These are phyloP conservation scores for Pseudomugil tenellus DNA, from an alignment of 2,797 vertebrate species.

Conservation along the genomic window DNA sequence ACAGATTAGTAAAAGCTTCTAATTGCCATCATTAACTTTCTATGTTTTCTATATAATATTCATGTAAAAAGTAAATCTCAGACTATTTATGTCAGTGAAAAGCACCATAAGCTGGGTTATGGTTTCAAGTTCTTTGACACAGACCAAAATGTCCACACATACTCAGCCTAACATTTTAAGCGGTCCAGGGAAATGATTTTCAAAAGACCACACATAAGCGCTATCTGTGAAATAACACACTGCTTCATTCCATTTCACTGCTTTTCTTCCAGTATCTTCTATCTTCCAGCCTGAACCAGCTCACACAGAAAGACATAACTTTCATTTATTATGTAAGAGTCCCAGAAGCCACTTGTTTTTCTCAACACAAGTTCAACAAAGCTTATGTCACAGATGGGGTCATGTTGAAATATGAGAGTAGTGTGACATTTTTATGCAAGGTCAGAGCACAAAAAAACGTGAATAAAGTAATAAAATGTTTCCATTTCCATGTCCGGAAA, in stretches of 20 bases:
- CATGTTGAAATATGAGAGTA: constrained; percentile 8
- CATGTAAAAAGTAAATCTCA: no score
- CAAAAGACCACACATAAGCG: neutral
- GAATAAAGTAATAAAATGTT: neutral
- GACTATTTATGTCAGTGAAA: no score
- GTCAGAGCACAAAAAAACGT: neutral
- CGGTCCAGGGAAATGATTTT: neutral
- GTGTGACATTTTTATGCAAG: constrained; percentile 7
- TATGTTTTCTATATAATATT: no score
- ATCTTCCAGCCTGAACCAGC: constrained; percentile 1
- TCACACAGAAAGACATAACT: constrained; percentile 34
- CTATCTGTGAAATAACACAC: neutral
- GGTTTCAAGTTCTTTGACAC: neutral
- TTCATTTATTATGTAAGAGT: constrained; percentile 30
- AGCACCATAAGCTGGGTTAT: no score
- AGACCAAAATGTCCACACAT: neutral
- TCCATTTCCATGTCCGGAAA: no score
- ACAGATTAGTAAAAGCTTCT: no score
- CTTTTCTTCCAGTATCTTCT: neutral
- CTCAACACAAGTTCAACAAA: constrained; percentile 1
- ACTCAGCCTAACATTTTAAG: neutral
- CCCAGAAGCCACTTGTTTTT: neutral
- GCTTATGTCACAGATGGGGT: constrained; percentile 14
- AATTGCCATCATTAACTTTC: no score
- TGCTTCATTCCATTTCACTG: neutral